These are phyloP conservation scores for Drosophila setifemur DNA, from an alignment of 1,140 invertebrate genomes.

Conservation along the genomic window DNA sequence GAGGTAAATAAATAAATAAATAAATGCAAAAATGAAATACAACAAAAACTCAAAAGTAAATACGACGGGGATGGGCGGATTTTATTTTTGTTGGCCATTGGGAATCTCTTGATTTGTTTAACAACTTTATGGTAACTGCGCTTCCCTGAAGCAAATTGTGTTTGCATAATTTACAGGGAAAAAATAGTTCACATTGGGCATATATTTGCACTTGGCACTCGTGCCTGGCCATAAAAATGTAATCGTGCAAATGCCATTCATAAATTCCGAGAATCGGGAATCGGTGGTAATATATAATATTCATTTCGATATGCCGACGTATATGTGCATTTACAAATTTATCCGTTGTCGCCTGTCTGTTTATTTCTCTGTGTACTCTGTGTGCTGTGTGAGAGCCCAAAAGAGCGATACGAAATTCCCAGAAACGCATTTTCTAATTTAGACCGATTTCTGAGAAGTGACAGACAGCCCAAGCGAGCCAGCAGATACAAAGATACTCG, in stretches of 20 bases:
- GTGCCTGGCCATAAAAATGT: not conserved
- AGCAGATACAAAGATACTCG: slow-evolving; percentile 28
- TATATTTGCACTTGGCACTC: slow-evolving; percentile 15
- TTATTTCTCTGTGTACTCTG: slow-evolving; percentile 33
- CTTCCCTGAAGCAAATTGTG: slow-evolving; percentile 9
- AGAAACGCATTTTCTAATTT: slow-evolving; percentile 82
- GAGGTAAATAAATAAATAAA: slow-evolving; percentile 61
- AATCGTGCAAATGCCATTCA: slow-evolving; percentile 27
- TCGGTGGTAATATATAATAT: slow-evolving; percentile 9
- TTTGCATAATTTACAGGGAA: slow-evolving; percentile 33
- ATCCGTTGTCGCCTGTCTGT: slow-evolving; percentile 7
- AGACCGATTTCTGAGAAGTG: slow-evolving; percentile 82
- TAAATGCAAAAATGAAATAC: not conserved
- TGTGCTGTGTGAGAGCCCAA: slow-evolving; percentile 58
- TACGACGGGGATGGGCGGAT: too few relatives aligned
- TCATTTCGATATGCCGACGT: slow-evolving; percentile 15
- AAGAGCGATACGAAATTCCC: slow-evolving; percentile 80
- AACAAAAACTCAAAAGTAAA: not conserved
- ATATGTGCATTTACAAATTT: slow-evolving; percentile 25
- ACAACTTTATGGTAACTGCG: not conserved
- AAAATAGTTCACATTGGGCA: not conserved
- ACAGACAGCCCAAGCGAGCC: slow-evolving; percentile 58
- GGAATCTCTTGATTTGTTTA: not conserved
- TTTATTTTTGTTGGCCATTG: too few relatives aligned
- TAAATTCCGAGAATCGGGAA: slow-evolving; percentile 5